Percentiles rank a stretch among this genome's conserved stretches.
Conservation (phyloP, 2,888 invertebrate genomes). For the Heliothis peltigera region DNA sequence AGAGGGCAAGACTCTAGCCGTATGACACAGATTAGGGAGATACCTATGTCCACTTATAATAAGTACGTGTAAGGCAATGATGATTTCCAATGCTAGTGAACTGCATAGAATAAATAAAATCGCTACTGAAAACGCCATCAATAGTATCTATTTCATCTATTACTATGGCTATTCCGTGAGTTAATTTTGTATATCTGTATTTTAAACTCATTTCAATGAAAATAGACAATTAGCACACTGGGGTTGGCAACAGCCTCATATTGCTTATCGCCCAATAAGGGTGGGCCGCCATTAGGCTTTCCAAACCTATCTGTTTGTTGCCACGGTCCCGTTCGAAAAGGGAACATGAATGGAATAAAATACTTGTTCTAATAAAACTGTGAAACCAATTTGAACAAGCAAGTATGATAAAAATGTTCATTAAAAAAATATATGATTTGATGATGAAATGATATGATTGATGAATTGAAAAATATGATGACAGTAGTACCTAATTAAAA, state of each 20-base stretch:
- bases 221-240: slow-evolving; percentile 65
- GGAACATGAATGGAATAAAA: slow-evolving; percentile 43
- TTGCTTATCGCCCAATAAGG: slow-evolving; percentile 69
- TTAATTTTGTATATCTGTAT: slow-evolving; percentile 34
- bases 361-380: slow-evolving; percentile 37
- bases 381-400: slow-evolving; percentile 36
- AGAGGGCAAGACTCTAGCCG: no score
- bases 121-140: no score
- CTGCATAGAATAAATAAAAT: background rate
- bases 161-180: slow-evolving; percentile 18
- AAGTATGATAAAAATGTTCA: slow-evolving; percentile 17
- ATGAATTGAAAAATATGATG: no score
- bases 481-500: no score
- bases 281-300: slow-evolving; percentile 52
- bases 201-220: slow-evolving; percentile 53
- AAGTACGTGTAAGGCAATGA: no score
- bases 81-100: no score
- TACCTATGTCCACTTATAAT: no score
- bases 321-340: slow-evolving; percentile 44
- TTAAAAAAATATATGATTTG: slow-evolving; percentile 7
- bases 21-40: no score
- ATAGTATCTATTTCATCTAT: no score
- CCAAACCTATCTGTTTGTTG: slow-evolving; percentile 60
- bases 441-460: no score
- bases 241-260: slow-evolving; percentile 62